phyloP scores from a whole-genome alignment of 2,888 invertebrate genomes.

The Drymonia ruficornis region DNA sequence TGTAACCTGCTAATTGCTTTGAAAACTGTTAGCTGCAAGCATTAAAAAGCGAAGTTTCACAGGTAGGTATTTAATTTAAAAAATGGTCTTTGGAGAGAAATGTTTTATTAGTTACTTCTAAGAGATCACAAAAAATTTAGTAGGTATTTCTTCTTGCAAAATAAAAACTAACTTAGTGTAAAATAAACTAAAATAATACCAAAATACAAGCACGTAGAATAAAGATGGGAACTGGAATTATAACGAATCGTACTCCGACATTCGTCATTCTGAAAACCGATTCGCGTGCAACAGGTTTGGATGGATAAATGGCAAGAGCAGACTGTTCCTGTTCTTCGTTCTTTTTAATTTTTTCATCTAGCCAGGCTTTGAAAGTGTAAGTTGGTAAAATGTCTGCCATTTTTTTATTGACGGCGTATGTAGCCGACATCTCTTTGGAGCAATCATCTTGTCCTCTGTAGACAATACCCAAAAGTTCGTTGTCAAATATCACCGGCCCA shows the following conservation, averaged over 20 bases:
- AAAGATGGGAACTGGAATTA: constrained; percentile 10
- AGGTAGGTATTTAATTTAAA: no score
- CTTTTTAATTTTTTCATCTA: constrained; percentile 67
- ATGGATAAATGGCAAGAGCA: constrained; percentile 54
- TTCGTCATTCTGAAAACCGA: constrained; percentile 42
- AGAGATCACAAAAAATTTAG: background rate
- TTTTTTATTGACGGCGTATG: constrained; percentile 64
- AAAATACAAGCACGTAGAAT: constrained; percentile 22
- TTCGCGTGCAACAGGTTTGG: constrained; percentile 41
- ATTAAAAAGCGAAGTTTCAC: no score
- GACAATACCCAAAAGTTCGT: constrained; percentile 70
- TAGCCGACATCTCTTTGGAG: constrained; percentile 61
- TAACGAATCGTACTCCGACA: constrained; percentile 7
- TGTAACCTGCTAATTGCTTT: no score
- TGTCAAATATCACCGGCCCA: constrained; percentile 65
- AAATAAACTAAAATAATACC: constrained; percentile 2
- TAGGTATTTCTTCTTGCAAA: constrained; percentile 1
- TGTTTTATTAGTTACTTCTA: background rate
- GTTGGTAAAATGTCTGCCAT: constrained; percentile 64
- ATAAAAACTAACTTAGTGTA: background rate
- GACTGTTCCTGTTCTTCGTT: constrained; percentile 54
- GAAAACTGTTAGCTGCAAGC: no score
- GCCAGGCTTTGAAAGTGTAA: constrained; percentile 69
- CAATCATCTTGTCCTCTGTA: constrained; percentile 63
- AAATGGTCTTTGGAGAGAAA: background rate